Conservation (phyloP, 2,888 invertebrate species). For the Agonopterix arenella region DNA sequence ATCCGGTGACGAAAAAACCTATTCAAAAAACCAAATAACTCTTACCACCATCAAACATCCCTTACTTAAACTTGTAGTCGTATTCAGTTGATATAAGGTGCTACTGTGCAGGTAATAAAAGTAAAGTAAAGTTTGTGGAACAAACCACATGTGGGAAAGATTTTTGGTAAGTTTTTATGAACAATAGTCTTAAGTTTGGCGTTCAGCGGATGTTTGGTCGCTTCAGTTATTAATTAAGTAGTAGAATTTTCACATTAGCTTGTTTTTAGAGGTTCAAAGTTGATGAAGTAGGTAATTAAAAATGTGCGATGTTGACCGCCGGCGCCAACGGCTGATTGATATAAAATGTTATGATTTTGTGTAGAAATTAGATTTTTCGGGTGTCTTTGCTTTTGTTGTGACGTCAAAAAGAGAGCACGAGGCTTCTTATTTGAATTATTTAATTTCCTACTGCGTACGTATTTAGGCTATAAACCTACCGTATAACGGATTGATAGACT, state of each 20-base stretch:
- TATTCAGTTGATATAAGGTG: conserved; percentile 9
- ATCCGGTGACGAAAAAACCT: conserved; percentile 53
- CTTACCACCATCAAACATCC: conserved; percentile 6
- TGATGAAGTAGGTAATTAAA: conserved; percentile 22
- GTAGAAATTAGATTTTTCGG: no score
- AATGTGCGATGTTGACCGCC: conserved; percentile 26
- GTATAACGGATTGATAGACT: no score
- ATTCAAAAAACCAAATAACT: conserved; percentile 19
- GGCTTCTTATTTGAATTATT: no score
- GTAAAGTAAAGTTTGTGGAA: conserved; percentile 15
- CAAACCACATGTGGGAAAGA: conserved; percentile 59
- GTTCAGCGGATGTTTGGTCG: conserved; percentile 64
- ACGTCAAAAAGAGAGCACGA: no score
- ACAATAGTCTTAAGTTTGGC: conserved; percentile 44
- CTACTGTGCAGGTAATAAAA: not conserved
- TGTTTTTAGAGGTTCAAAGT: conserved; percentile 16
- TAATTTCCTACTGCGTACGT: no score
- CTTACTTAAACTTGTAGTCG: conserved; percentile 10
- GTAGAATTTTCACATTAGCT: conserved; percentile 53
- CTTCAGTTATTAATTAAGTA: conserved; percentile 58
- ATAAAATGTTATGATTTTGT: no score
- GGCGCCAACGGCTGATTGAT: not conserved
- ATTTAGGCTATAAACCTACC: no score
- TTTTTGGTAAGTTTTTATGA: conserved; percentile 55
- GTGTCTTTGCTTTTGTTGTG: no score